These are phyloP conservation scores for Leptinotarsa undecemlineata DNA, from an alignment of 1,140 invertebrate genomes.

Conservation along the genomic window DNA sequence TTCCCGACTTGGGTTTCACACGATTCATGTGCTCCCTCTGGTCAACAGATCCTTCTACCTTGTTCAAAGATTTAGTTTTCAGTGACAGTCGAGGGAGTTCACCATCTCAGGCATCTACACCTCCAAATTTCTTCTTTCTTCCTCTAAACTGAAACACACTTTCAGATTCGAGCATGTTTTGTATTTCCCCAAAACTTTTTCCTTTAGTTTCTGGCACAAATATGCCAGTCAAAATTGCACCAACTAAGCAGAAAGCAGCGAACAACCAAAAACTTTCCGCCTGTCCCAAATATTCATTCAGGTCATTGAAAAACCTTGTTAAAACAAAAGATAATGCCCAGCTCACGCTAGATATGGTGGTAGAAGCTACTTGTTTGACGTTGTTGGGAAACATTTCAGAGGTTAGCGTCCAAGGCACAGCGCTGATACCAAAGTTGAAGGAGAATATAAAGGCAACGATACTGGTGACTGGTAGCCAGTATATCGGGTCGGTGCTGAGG, in stretches of 20 bases:
- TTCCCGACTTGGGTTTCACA: too few species aligned
- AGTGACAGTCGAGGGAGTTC: too few species aligned
- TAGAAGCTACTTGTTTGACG: constrained; percentile 71
- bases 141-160: too few species aligned
- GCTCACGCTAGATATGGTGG: constrained; percentile 74
- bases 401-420: constrained; percentile 81
- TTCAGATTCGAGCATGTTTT: constrained; percentile 13
- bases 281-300: constrained; percentile 64
- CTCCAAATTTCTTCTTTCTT: too few species aligned
- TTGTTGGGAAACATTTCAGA: constrained; percentile 80
- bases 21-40: too few species aligned
- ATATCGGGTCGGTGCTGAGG: constrained; percentile 16
- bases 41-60: too few species aligned
- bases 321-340: constrained; percentile 74
- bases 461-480: constrained; percentile 43
- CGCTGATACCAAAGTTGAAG: constrained; percentile 67
- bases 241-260: constrained; percentile 52
- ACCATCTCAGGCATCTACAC: too few species aligned
- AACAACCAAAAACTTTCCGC: constrained; percentile 81
- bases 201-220: constrained; percentile 40
- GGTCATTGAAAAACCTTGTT: constrained; percentile 65
- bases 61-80: too few species aligned
- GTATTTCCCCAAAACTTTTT: constrained; percentile 39
- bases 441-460: constrained; percentile 37
- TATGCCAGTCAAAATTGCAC: constrained; percentile 27